Conservation (phyloP, 2,888 invertebrate genomes). For the Steromphala cineraria region DNA sequence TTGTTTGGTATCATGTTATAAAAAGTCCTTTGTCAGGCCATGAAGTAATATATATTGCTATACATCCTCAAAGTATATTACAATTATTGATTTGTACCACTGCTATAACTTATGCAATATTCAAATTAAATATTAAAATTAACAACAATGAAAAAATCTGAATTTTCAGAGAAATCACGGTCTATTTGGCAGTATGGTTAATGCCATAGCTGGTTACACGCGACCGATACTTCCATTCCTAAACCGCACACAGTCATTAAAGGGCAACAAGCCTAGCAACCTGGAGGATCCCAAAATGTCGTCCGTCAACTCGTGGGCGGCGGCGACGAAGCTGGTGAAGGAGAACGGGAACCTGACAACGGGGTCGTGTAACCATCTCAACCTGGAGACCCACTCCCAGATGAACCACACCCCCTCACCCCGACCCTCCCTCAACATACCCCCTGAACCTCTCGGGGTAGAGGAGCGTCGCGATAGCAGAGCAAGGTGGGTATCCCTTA, state of each 20-base stretch:
- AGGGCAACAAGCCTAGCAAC: conserved; percentile 46
- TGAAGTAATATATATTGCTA: too few relatives aligned
- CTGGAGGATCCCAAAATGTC: conserved; percentile 56
- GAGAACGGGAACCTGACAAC: conserved; percentile 55
- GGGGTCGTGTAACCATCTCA: conserved; percentile 63
- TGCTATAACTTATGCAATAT: too few relatives aligned
- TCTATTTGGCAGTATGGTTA: conserved; percentile 90
- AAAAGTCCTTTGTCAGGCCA: too few relatives aligned
- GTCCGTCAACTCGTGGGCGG: conserved; percentile 65
- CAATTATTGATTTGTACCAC: too few relatives aligned
- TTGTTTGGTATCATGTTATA: too few relatives aligned
- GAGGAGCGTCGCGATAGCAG: not conserved
- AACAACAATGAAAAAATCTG: not conserved
- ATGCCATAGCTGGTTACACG: conserved; percentile 62
- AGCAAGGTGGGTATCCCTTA: not conserved
- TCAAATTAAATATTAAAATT: too few relatives aligned
- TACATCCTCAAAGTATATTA: too few relatives aligned
- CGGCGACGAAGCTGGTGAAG: conserved; percentile 50
- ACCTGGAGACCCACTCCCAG: conserved; percentile 65
- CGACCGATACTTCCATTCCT: conserved; percentile 62
- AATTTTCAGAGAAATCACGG: conserved; percentile 91
- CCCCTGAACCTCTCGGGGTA: conserved; percentile 40
- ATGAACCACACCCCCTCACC: conserved; percentile 67
- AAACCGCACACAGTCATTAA: conserved; percentile 69
- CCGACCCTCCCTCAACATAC: conserved; percentile 50